Percentiles rank a stretch among this genome's conserved stretches.
These are phyloP conservation scores for Mareca penelope DNA, from an alignment of 2,797 vertebrate species.

Conservation along the genomic window DNA sequence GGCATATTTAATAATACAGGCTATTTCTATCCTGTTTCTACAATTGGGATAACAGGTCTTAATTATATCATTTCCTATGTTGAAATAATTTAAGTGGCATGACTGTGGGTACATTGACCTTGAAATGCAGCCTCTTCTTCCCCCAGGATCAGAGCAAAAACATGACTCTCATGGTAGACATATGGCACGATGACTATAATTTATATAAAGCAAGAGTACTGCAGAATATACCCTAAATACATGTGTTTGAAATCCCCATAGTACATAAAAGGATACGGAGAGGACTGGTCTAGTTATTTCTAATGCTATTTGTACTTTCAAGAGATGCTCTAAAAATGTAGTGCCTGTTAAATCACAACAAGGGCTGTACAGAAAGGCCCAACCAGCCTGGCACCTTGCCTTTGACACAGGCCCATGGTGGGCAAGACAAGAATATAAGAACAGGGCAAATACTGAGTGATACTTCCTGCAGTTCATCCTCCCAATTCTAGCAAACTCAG, in stretches of 20 bases:
- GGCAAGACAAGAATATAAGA: not conserved
- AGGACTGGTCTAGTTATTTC: not conserved
- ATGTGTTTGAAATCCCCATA: not conserved
- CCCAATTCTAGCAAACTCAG: not conserved
- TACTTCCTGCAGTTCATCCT: not conserved
- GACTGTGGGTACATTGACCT: not conserved
- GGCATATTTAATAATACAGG: not conserved
- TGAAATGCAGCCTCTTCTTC: not conserved
- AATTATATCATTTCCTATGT: not conserved
- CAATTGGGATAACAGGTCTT: not conserved
- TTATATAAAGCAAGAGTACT: not conserved
- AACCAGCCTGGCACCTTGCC: not conserved
- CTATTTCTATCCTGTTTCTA: not conserved
- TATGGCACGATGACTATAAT: fast-evolving
- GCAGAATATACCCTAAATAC: not conserved
- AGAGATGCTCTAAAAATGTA: not conserved
- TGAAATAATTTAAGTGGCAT: not conserved
- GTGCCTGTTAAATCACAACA: not conserved
- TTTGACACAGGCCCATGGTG: not conserved
- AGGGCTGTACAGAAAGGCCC: not conserved
- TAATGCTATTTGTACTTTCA: not conserved
- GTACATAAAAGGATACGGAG: not conserved
- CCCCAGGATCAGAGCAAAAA: not conserved
- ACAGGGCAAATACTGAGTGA: not conserved
- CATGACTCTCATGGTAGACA: fast-evolving